Base-by-base conservation (phyloP, 2,113 vertebrate genomes). In the Ceyx margarethae region DNA sequence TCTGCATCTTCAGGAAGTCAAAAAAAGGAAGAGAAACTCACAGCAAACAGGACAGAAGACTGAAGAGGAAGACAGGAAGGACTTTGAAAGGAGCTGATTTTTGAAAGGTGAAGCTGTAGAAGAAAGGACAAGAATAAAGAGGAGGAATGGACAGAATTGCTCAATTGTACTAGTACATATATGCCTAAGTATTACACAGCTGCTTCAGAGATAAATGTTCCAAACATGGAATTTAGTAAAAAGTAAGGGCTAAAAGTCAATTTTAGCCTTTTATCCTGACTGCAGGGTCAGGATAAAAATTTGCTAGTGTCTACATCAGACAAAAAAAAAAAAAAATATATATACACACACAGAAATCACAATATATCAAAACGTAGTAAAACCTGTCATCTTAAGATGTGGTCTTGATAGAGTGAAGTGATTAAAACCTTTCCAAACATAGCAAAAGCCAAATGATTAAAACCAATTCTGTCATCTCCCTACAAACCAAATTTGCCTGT, bases 351-450 rank as follows among this genome's bases (percentile, higher is more conserved):
- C 9, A 37, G 37, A 37, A 50, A 50, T 50, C 26, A 62, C 71
- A 72, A 48, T 29, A n/a, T 37, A 65, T 58, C 48, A 83, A 68
- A 85, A 68, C 9, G n/a, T 37, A 81, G 31, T 75, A 85, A 75
- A 64, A 88, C 33, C 35, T 85, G 48, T 82, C 85, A 80, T 69
- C 50, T 65, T 73, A 85, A 93, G 48, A 80, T 71, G 74, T 57
- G n/a, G 29, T 35, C 45, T n/a, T 61, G 45, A 83, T 43, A 77
- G 40, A 77, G 29, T 78, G 46, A 91, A 91, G 40, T 11, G 50
- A 74, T 77, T 78, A 74, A 94, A 42, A 95, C 54, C 90, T 72
- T 51, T 76, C 33, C 50, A 88, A 90, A 87, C 67, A 85, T 7
- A 86, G 48, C 16, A 86, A 85, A 89, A 83, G 50, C 40, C n/a